phyloP scores from a whole-genome alignment of 2,888 invertebrate genomes.

The Agonopterix heracliana region DNA sequence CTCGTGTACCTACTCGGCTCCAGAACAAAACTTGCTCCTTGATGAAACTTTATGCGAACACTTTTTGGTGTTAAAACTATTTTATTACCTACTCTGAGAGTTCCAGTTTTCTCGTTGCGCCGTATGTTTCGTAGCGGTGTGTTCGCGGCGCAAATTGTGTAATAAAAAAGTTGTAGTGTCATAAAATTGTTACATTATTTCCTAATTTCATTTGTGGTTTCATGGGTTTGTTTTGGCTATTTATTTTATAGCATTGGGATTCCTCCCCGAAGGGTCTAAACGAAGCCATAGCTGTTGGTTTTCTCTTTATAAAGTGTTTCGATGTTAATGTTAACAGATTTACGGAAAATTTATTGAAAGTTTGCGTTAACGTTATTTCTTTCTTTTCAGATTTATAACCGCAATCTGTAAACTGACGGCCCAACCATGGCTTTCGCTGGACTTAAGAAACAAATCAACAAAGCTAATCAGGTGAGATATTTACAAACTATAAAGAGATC shows the following conservation, averaged over 20 bases:
- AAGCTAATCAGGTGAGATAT: slow-evolving; percentile 95
- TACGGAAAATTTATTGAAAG: background rate
- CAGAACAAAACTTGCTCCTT: slow-evolving; percentile 39
- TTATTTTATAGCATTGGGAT: no score
- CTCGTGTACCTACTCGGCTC: slow-evolving; percentile 39
- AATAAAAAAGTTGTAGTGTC: background rate
- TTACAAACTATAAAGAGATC: background rate
- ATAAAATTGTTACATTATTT: background rate
- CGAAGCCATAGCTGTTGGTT: no score
- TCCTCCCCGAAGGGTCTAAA: no score
- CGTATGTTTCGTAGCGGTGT: background rate
- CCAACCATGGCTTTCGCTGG: slow-evolving; percentile 97
- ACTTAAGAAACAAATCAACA: slow-evolving; percentile 99
- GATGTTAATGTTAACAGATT: background rate
- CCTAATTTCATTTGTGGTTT: background rate
- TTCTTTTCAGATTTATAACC: slow-evolving; percentile 39
- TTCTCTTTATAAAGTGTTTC: no score
- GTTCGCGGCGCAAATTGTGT: background rate
- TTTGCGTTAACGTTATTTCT: slow-evolving; percentile 5
- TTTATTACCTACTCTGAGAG: slow-evolving; percentile 28
- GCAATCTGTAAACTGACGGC: slow-evolving; percentile 27
- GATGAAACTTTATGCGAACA: slow-evolving; percentile 37
- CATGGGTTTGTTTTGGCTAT: background rate
- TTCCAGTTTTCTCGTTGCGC: slow-evolving; percentile 17
- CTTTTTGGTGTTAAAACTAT: slow-evolving; percentile 28